Conservation (phyloP, 2,113 vertebrate species). For the Myotis brandtii region DNA sequence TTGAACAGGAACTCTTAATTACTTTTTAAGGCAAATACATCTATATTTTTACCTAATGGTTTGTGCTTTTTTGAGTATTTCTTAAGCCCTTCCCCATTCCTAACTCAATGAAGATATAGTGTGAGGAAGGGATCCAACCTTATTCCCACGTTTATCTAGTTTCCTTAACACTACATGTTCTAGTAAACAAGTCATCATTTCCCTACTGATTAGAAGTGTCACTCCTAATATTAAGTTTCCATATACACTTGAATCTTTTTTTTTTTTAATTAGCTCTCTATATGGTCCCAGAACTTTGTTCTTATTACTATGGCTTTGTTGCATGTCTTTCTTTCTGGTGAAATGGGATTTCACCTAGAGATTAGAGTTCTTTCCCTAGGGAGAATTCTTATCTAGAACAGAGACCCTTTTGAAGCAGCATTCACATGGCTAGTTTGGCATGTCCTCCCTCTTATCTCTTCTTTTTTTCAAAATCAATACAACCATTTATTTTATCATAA, state of each 20-base stretch:
- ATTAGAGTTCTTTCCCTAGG: neutral
- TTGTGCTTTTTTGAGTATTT: neutral
- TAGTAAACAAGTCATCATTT: neutral
- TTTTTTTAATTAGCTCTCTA: neutral
- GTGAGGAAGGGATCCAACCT: neutral
- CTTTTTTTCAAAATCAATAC: neutral
- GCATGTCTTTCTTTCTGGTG: neutral
- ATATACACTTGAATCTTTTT: neutral
- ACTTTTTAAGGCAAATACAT: neutral
- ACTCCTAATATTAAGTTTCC: neutral
- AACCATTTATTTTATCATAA: neutral
- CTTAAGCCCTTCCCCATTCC: neutral
- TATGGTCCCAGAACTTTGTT: neutral
- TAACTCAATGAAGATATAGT: neutral
- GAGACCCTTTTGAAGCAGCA: neutral
- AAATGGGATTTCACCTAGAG: neutral
- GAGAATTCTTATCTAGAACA: neutral
- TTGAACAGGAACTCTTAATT: neutral
- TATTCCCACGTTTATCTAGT: neutral
- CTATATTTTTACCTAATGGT: neutral
- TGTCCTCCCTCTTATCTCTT: neutral
- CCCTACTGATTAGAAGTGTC: neutral
- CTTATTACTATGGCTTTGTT: neutral
- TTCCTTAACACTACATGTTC: neutral
- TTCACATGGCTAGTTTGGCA: neutral